These are phyloP conservation scores for Pogonophryne albipinna DNA, from an alignment of 2,797 vertebrate species.

Conservation along the genomic window DNA sequence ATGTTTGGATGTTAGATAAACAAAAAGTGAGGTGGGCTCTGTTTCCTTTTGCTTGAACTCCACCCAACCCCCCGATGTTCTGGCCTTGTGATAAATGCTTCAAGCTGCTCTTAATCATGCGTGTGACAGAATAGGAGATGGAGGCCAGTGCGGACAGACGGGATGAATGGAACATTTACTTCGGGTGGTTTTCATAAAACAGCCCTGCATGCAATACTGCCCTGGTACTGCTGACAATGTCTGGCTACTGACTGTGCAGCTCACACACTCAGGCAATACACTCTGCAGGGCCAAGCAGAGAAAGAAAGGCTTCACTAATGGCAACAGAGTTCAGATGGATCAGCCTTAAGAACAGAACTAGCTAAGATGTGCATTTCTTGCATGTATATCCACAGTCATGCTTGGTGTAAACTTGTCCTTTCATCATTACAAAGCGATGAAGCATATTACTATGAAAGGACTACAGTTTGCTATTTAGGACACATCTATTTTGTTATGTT, in stretches of 20 bases:
- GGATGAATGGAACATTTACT: constrained; percentile 79
- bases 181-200: constrained; percentile 73
- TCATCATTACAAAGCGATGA: constrained; percentile 19
- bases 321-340: constrained; percentile 25
- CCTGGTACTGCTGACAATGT: constrained; percentile 65
- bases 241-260: constrained; percentile 20
- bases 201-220: constrained; percentile 56
- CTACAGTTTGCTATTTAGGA: constrained; percentile 27
- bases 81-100: constrained; percentile 77
- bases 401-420: constrained; percentile 24
- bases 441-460: background rate
- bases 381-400: background rate
- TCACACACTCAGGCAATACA: constrained; percentile 57
- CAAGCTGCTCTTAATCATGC: constrained; percentile 82
- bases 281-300: constrained; percentile 44
- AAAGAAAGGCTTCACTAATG: constrained; percentile 46
- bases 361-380: background rate
- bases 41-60: constrained; percentile 52
- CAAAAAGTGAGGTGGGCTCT: constrained; percentile 49
- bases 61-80: constrained; percentile 30
- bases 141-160: constrained; percentile 73
- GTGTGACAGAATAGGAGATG: constrained; percentile 82
- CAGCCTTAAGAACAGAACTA: background rate
- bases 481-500: constrained; percentile 10
- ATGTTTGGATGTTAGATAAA: constrained; percentile 50